Base-by-base conservation (phyloP, 2,113 vertebrate species). In the Catharus fuscescens region DNA sequence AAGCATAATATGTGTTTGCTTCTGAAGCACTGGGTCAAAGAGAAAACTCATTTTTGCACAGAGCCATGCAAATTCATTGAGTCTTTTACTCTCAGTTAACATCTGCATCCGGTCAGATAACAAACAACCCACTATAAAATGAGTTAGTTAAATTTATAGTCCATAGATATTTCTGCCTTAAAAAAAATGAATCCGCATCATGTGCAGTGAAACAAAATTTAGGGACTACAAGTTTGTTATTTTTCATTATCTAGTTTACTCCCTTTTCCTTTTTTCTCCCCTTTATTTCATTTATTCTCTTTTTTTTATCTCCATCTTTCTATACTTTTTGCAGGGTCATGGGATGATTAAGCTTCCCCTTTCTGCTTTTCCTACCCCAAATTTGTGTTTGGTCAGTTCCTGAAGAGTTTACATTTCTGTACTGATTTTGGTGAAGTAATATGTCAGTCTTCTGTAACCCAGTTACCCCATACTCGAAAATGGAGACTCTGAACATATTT, bases 261-360 rank as follows among this genome's bases (percentile, higher is more conserved):
- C 7, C 2, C 42, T 17, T 48, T 50, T 40, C 12, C 10, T 14
- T 13, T 16, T 13, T 2, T 0, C 5, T 11, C 6, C 6, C 2
- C 3, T 42, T 74, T 56, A 29, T n/a, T n/a, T 86, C 0, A 18
- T 26, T 77, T 44, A 32, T 44, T 36, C 7, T 26, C 8, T 29
- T 79, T 29, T 29, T 29, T 3, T 62, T 57, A 8, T 38, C 15
- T 16, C 6, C 53, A 3, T n/a, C 3, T 56, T 73, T 44, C 21
- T 57, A 5, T 36, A 25, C 3, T 38, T 89, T 80, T 73, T 62
- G 25, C 17, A 85, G 21, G 3, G 8, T 60, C 13, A 28, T 48
- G 26, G 8, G 13, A 59, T 74, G 52, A 62, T 52, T 82, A 61
- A 82, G 12, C 5, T 74, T 23, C 7, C 11, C 18, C 11, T 66